A percentile compares a stretch with the other conserved stretches of the same genome.
These are phyloP conservation scores for Tachina fera DNA, from an alignment of 2,888 invertebrate genomes.

Conservation along the genomic window DNA sequence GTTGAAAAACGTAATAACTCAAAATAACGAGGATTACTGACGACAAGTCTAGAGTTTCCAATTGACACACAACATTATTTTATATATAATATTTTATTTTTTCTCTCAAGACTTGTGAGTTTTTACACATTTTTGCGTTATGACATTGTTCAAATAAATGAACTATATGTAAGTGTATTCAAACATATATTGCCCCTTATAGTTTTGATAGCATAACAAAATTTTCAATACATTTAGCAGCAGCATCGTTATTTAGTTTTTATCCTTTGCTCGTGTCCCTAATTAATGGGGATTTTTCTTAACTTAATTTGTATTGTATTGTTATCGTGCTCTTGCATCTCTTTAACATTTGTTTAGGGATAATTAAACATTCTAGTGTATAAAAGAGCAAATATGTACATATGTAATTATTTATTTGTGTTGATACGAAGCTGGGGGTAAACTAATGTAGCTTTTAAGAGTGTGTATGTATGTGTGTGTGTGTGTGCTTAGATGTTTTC, in stretches of 20 bases:
- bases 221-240: slow-evolving; percentile 32
- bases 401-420: neutral
- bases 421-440: no score
- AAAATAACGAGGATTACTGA: no score
- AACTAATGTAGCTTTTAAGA: neutral
- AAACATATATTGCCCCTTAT: no score
- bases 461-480: neutral
- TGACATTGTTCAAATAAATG: no score
- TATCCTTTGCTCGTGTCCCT: slow-evolving; percentile 26
- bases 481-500: neutral
- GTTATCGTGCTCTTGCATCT: slow-evolving; percentile 32
- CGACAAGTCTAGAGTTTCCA: no score
- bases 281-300: slow-evolving; percentile 49
- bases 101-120: no score
- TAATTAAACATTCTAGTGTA: slow-evolving; percentile 53
- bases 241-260: neutral
- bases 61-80: no score
- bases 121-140: no score
- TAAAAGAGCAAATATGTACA: neutral
- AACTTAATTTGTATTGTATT: slow-evolving; percentile 42
- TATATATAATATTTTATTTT: no score
- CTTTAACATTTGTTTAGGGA: slow-evolving; percentile 39
- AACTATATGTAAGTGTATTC: no score
- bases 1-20: no score
- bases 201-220: neutral